phyloP scores from a whole-genome alignment of 2,113 vertebrate species.

The Cyphomyrus plagiostoma region DNA sequence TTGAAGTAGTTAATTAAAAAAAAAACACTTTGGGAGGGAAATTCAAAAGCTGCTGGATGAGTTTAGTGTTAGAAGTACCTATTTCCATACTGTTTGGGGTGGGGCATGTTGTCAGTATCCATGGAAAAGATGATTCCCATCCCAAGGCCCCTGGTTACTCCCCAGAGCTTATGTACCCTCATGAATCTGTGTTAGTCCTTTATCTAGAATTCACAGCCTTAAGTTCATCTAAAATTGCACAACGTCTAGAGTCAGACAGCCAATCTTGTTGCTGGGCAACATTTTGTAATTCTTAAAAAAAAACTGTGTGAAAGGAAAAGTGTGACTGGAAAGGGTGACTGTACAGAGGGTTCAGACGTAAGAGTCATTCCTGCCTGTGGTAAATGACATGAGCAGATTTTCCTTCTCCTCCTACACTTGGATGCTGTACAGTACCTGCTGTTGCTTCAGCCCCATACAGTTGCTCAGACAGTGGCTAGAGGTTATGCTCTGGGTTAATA shows the following conservation, averaged over 20 bases:
- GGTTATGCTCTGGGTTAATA: background rate
- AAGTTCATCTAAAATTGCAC: background rate
- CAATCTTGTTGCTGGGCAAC: slow-evolving; percentile 6
- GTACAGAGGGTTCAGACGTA: background rate
- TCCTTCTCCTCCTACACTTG: background rate
- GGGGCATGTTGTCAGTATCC: background rate
- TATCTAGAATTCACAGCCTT: background rate
- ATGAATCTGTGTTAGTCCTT: background rate
- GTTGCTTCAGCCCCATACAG: background rate
- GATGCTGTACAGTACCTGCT: background rate
- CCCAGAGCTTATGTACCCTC: background rate
- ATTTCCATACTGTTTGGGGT: background rate
- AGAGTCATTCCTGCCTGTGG: background rate
- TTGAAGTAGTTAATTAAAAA: background rate
- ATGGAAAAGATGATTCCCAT: background rate
- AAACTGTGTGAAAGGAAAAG: background rate
- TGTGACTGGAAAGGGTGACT: background rate
- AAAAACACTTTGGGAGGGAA: background rate
- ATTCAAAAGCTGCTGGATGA: background rate
- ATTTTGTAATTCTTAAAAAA: background rate
- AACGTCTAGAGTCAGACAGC: background rate
- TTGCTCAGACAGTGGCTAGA: background rate
- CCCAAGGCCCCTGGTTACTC: background rate
- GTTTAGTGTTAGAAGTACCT: background rate
- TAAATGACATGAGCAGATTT: background rate